Percentiles rank a stretch among this genome's conserved stretches.
phyloP scores from a whole-genome alignment of 2,888 invertebrate species.

The Blomia tropicalis region DNA sequence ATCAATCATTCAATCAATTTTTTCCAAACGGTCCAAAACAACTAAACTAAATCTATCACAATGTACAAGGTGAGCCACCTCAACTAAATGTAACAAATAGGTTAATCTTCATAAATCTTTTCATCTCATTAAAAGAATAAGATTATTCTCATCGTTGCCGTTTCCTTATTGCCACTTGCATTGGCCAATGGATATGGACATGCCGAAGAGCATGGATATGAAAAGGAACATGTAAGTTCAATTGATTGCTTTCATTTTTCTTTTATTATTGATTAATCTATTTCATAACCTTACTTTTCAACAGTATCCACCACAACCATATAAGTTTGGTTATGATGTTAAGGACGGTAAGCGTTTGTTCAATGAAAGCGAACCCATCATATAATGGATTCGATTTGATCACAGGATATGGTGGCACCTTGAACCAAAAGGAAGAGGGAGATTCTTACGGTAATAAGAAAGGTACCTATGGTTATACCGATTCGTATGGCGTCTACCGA shows the following conservation, averaged over 20 bases:
- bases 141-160: conserved; percentile 5
- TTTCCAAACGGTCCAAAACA: neutral
- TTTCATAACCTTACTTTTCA: neutral
- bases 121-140: too few relatives aligned
- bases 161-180: neutral
- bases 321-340: conserved; percentile 29
- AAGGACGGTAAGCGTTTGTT: conserved; percentile 26
- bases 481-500: conserved; percentile 28
- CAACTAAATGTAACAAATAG: too few relatives aligned
- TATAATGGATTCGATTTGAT: neutral
- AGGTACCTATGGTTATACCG: conserved; percentile 29
- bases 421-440: conserved; percentile 28
- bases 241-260: too few relatives aligned
- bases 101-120: too few relatives aligned
- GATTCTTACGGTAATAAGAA: conserved; percentile 29
- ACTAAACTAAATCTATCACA: neutral
- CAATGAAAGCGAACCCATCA: too few relatives aligned
- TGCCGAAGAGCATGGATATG: conserved; percentile 10
- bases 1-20: too few relatives aligned
- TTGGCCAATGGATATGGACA: neutral
- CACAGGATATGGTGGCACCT: conserved; percentile 15
- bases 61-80: neutral
- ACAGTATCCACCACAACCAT: conserved; percentile 27
- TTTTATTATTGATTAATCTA: neutral
- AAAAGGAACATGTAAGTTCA: neutral